Base-by-base conservation (phyloP, 1,140 invertebrate genomes). In the Atta texana region DNA sequence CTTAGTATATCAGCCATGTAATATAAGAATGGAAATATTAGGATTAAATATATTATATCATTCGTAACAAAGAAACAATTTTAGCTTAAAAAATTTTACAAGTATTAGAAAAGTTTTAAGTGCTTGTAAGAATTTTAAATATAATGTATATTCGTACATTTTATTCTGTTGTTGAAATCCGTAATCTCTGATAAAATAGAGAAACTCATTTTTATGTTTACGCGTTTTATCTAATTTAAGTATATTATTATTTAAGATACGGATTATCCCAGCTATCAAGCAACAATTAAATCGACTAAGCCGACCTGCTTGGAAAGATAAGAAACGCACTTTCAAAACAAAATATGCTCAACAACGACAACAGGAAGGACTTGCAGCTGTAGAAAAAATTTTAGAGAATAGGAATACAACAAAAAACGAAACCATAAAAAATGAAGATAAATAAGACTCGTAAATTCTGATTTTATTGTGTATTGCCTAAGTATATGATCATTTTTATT, bases 191-290 rank as follows among this genome's bases (percentile, higher is more conserved):
- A 72, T 59, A 84, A 51, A 85, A 21, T 31, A 68, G 44, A 49
- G 18, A 49, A 6, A 28, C 14, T 51, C 3, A 34, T 71, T 18
- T n/a, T 74, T 24, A 24, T 4, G 4, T n/a, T 16, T 31, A 12
- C 2, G 0, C 21, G 5, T 8, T 12, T 21, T 12, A 12, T 81
- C 69, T 84, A 74, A 84, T 18, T 10, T 51, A 64, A 34, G 5
- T 21, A 28, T 69, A n/a, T 86, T 63, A 51, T 90, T 63, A 86
- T 94, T 94, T 53, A 91, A 95, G 95, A 94, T 95, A 78, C 92
- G 90, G 34, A 95, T 95, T 82, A 91, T 95, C 85, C 93, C 94
- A 86, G 92, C 95, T 63, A 95, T 95, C 61, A 92, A 93, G 71
- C 85, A 93, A 74, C 92, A 94, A n/a, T 87, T 95, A 10, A 82